A percentile compares a stretch with the other conserved stretches of the same genome.
Evolutionary conservation across 2,797 vertebrate genomes (phyloP).

Genomic region (Tragopan temminckii): DNA sequence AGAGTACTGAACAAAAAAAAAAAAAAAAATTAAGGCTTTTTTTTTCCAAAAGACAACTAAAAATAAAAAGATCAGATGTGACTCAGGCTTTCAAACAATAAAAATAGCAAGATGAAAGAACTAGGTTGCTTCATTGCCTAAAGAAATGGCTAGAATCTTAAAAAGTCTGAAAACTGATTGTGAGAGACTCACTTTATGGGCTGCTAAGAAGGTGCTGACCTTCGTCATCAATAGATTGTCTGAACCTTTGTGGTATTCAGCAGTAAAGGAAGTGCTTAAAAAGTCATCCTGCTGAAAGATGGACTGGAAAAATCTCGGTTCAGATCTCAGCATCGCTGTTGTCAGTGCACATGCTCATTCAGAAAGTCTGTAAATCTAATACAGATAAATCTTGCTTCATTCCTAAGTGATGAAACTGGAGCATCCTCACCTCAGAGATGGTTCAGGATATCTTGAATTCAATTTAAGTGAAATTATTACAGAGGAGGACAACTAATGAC

Average conservation of each 20-base stretch:
- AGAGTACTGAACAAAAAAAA: conserved; percentile 42
- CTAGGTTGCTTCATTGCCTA: conserved; percentile 48
- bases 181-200: conserved; percentile 60
- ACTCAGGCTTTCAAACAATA: conserved; percentile 72
- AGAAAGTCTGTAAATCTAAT: conserved; percentile 46
- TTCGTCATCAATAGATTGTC: conserved; percentile 74
- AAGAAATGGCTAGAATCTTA: conserved; percentile 63
- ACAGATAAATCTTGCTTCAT: conserved; percentile 60
- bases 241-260: conserved; percentile 66
- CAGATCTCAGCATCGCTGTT: conserved; percentile 40
- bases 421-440: conserved; percentile 46
- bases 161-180: conserved; percentile 68
- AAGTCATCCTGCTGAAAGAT: conserved; percentile 69
- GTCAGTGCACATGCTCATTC: conserved; percentile 30
- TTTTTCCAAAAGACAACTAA: conserved; percentile 54
- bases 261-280: conserved; percentile 75
- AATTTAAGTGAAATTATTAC: conserved; percentile 38
- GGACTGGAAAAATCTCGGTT: conserved; percentile 70
- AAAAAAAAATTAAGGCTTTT: conserved; percentile 51
- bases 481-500: conserved; percentile 54
- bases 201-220: conserved; percentile 76
- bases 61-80: conserved; percentile 74
- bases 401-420: conserved; percentile 52
- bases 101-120: conserved; percentile 71
- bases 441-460: conserved; percentile 51